Evolutionary conservation across 2,888 invertebrate genomes (phyloP).

Genomic region (Drosophila seclusa): DNA sequence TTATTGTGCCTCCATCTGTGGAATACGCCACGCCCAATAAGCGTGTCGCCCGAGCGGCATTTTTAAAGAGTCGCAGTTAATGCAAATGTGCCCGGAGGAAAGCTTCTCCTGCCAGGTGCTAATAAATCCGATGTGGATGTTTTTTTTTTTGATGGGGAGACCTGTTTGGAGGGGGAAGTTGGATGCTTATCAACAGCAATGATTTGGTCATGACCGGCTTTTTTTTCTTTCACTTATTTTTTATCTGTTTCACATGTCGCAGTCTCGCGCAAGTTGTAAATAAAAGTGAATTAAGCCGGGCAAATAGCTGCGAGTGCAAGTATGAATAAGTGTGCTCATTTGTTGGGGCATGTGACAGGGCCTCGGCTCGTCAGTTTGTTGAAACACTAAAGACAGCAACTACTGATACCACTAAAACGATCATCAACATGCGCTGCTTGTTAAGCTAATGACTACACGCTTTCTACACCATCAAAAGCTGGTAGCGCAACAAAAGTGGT

Average conservation of each 20-base stretch:
- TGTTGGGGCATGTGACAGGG: conserved; percentile 64
- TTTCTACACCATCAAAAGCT: conserved; percentile 56
- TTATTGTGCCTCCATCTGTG: conserved; percentile 13
- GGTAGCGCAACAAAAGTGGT: conserved; percentile 23
- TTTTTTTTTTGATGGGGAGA: conserved; percentile 3
- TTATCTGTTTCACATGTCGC: conserved; percentile 58
- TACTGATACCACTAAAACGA: conserved; percentile 23
- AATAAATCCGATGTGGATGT: conserved; percentile 40
- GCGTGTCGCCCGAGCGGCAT: conserved; percentile 58
- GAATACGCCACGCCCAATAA: conserved; percentile 45
- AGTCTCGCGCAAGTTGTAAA: conserved; percentile 63
- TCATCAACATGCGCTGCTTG: conserved; percentile 60
- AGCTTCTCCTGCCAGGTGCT: conserved; percentile 42
- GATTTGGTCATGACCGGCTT: conserved; percentile 52
- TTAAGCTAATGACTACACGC: conserved; percentile 67
- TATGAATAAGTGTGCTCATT: not conserved
- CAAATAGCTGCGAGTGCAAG: conserved; percentile 40
- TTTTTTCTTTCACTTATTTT: conserved; percentile 12
- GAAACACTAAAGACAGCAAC: conserved; percentile 34
- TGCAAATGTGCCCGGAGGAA: not conserved
- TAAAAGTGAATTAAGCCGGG: conserved; percentile 64
- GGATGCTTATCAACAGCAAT: conserved; percentile 48
- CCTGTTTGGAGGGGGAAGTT: not conserved
- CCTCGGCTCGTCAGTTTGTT: conserved; percentile 54
- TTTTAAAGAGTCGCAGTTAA: conserved; percentile 56